Conservation (phyloP, 30 jellyfish, hydroid and myxozoan species). For the Catostylus mosaicus region DNA sequence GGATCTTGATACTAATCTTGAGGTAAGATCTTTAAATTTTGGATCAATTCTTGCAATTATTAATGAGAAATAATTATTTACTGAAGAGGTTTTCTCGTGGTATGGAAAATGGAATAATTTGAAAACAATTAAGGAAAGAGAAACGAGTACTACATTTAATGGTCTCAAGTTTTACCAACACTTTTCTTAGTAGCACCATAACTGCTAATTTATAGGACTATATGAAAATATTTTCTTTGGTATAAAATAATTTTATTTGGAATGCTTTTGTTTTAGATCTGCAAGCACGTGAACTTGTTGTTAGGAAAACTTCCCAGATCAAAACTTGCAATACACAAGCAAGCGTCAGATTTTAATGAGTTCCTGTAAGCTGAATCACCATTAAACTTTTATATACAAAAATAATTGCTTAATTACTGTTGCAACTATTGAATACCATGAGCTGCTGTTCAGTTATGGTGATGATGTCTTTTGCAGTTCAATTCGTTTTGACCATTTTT, state of each 20-base stretch:
- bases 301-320: background rate
- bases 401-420: background rate
- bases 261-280: background rate
- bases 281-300: conserved; percentile 12
- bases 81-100: no score
- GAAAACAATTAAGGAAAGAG: background rate
- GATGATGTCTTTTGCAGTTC: background rate
- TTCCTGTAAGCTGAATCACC: background rate
- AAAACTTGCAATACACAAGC: background rate
- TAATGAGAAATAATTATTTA: no score
- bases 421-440: background rate
- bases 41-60: background rate
- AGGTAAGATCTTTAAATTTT: background rate
- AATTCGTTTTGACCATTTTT: no score
- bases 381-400: background rate
- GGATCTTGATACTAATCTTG: background rate
- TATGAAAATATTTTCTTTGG: no score
- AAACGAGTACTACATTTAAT: background rate
- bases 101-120: no score
- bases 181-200: background rate
- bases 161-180: background rate
- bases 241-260: no score
- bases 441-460: background rate
- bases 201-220: background rate
- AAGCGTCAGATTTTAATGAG: background rate